Evolutionary conservation across 2,888 invertebrate species (phyloP), one percentile per base, ranked within the genome.

Genomic region (Pammene aurita): DNA sequence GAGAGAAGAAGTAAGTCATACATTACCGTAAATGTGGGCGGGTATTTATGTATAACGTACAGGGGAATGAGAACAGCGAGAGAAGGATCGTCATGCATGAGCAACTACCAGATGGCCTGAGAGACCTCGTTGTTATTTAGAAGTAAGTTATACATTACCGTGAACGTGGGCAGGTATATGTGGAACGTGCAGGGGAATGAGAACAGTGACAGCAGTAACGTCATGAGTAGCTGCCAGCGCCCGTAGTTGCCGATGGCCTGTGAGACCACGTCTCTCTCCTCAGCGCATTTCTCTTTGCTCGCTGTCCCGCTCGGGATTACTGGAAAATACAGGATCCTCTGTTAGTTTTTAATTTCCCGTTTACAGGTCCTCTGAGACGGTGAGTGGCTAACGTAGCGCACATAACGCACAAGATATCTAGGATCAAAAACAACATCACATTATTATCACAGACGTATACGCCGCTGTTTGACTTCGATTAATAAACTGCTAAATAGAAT

Each of bases 131-230:
- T 4, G 26, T 26, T 26, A 26, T 26, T 26, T 26, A 26, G 4
- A 26, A 2, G 26, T 26, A 26, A 4, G 26, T 26, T 26, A 26
- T 10, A 48, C 10, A 10, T 14, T 46, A 4, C 2, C 9, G 11
- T 92, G 76, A 94, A 96, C 0, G 96, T 95, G 48, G 96, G 95
- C 63, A 95, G 93, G 84, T 95, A 95, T 80, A 96, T 96, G 86
- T 96, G 96, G 91, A 96, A 96, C 52, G 96, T 96, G 86, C 96
- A 96, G 1, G 96, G 96, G 77, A 96, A 94, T 79, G 96, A 96
- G 89, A 96, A 95, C 56, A 96, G 89, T 2, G 96, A 95, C 72
- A 96, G 87, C 55, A 96, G 88, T 79, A 96, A 95, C 5, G 96
- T 96, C 89, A 95, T 94, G 72, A 95, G 84, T 71, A 96, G 89